Evolutionary conservation across 2,113 vertebrate species (phyloP).

Genomic region (Menura novaehollandiae): DNA sequence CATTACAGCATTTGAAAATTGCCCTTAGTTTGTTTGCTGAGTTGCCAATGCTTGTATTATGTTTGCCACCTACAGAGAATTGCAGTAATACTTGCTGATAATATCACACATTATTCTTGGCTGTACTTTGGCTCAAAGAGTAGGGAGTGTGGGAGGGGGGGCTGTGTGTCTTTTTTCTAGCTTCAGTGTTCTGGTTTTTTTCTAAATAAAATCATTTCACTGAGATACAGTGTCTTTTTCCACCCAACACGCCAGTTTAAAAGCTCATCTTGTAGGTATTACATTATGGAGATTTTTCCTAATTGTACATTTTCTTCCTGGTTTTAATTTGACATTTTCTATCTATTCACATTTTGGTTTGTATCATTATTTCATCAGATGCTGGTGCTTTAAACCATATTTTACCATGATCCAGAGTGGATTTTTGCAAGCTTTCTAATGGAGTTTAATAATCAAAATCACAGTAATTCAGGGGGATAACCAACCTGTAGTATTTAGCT

Average conservation of each 20-base stretch:
- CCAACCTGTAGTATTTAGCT: background rate
- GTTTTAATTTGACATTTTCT: background rate
- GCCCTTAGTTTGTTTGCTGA: slow-evolving; percentile 51
- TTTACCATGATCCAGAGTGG: background rate
- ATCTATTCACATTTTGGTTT: background rate
- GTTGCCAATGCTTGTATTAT: slow-evolving; percentile 1
- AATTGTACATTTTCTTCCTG: background rate
- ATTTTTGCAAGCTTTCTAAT: background rate
- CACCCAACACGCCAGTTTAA: background rate
- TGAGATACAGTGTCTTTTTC: background rate
- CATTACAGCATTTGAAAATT: slow-evolving; percentile 30
- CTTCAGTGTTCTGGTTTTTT: background rate
- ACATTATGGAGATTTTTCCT: background rate
- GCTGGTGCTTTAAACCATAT: background rate
- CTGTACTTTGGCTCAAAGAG: background rate
- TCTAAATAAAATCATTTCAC: background rate
- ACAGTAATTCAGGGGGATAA: background rate
- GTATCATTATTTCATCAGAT: background rate
- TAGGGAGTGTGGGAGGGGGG: too few species aligned
- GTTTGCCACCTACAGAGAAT: background rate
- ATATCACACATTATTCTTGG: slow-evolving; percentile 22
- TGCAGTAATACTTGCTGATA: background rate
- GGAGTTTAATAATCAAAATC: background rate
- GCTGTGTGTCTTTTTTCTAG: background rate
- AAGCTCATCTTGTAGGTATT: background rate